Percentiles rank a stretch among this genome's conserved stretches.
These are phyloP conservation scores for Sminthurides aquaticus DNA, from an alignment of 2,888 invertebrate species.

Conservation along the genomic window DNA sequence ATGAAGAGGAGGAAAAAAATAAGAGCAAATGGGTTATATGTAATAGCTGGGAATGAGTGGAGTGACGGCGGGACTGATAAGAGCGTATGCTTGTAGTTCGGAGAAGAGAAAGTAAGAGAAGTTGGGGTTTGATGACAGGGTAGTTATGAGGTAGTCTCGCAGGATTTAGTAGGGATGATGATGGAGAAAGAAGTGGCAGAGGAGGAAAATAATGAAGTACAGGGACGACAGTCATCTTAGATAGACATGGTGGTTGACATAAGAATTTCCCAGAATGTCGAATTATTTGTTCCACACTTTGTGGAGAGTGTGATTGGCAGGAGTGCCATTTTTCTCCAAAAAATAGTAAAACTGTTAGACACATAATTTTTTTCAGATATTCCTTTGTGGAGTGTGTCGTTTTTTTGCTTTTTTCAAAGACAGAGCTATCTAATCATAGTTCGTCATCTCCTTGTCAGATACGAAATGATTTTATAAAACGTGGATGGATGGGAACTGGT, in stretches of 20 bases:
- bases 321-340: constrained; percentile 21
- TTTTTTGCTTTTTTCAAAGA: neutral
- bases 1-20: no score
- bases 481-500: no score
- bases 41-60: no score
- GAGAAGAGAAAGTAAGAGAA: no score
- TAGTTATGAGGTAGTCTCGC: neutral
- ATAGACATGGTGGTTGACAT: neutral
- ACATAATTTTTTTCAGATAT: neutral
- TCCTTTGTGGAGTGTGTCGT: no score
- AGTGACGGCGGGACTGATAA: no score
- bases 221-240: neutral
- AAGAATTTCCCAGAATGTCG: neutral
- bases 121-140: neutral
- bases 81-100: no score
- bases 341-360: neutral
- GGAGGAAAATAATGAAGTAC: constrained; percentile 2
- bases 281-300: constrained; percentile 21
- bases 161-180: neutral
- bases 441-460: constrained; percentile 8
- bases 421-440: neutral
- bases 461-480: neutral
- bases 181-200: neutral
- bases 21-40: no score
- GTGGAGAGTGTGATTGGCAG: constrained; percentile 20